phyloP scores from a whole-genome alignment of 2,797 vertebrate genomes.

The Brachyrhaphis roseni region DNA sequence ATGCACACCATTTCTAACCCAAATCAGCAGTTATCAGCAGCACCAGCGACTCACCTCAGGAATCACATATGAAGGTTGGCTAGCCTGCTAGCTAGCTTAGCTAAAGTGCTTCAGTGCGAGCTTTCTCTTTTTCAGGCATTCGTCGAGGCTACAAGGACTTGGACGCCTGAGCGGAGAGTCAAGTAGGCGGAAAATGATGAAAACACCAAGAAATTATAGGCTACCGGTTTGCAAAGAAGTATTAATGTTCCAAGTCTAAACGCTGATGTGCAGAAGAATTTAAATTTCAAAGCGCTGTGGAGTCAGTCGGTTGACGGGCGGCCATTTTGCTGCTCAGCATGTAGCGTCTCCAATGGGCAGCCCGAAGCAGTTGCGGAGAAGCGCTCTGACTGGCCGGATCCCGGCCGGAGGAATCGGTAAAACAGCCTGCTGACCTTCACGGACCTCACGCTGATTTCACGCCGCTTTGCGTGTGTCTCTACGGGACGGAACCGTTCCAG shows the following conservation, averaged over 20 bases:
- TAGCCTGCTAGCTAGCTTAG: slow-evolving; percentile 77
- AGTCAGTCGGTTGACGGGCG: slow-evolving; percentile 84
- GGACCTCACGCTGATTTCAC: slow-evolving; percentile 37
- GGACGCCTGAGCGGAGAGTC: slow-evolving; percentile 74
- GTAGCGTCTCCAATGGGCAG: slow-evolving; percentile 75
- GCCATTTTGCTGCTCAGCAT: slow-evolving; percentile 86
- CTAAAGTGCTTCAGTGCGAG: slow-evolving; percentile 99
- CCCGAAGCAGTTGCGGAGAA: slow-evolving; percentile 61
- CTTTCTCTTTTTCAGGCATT: slow-evolving; percentile 91
- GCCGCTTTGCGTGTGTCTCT: neutral
- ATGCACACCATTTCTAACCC: neutral
- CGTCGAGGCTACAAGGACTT: slow-evolving; percentile 91
- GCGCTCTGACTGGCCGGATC: slow-evolving; percentile 64
- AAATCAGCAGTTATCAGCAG: rapidly evolving
- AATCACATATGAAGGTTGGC: slow-evolving; percentile 84
- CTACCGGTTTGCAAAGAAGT: slow-evolving; percentile 65
- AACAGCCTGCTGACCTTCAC: slow-evolving; percentile 60
- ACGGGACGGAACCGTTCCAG: neutral
- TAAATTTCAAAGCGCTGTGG: slow-evolving; percentile 82
- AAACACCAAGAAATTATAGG: slow-evolving; percentile 46
- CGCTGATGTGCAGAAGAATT: slow-evolving; percentile 78
- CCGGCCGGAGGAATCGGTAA: slow-evolving; percentile 52
- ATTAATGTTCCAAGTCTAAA: slow-evolving; percentile 76
- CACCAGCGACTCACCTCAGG: slow-evolving; percentile 88
- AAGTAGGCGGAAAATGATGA: slow-evolving; percentile 57